Evolutionary conservation across 2,797 vertebrate species (phyloP), one percentile per base, ranked within the genome.

Genomic region (Onychomys leucogaster): DNA sequence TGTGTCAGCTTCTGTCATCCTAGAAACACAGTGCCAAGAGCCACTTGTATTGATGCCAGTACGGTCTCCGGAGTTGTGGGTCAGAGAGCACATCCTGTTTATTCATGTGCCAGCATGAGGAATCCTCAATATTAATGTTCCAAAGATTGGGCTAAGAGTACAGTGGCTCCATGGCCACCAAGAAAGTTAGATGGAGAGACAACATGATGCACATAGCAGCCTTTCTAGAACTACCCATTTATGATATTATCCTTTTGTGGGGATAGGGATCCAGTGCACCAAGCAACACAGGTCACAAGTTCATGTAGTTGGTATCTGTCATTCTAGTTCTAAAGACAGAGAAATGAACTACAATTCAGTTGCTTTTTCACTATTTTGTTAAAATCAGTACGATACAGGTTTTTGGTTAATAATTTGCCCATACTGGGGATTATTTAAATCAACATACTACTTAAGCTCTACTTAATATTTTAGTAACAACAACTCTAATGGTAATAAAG

Each of bases 1-100:
- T 96, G 93, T 12, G 93, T 49, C 5, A 89, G 46, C 91, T 96
- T 98, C 96, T 97, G 95, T 69, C 75, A 10, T 89, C 93, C 21
- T 89, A 25, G 96, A 92, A 95, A 52, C 13, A 4, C n/a, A 89
- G 16, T 29, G 29, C 61, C 27, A n/a, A 96, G 88, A 94, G n/a
- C 17, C 89, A 17, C 41, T 88, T 90, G 19, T 89, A 49, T 37
- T 49, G 87, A 67, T 90, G 94, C 85, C 95, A 90, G 73, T 9
- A 43, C 6, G 67, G 49, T 65, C 52, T 83, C 94, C 34, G 7
- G n/a, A 83, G 73, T 29, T 25, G 57, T 76, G 94, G 13, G 73
- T 92, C 90, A 91, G 82, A 94, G 29, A 73, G 13, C 41, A 4
- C 27, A 1, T 61, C 78, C 11, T 83, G 76, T 83, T 75, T 55